Evolutionary conservation across 2,797 vertebrate genomes (phyloP).

Genomic region (Macrochelys suwanniensis): DNA sequence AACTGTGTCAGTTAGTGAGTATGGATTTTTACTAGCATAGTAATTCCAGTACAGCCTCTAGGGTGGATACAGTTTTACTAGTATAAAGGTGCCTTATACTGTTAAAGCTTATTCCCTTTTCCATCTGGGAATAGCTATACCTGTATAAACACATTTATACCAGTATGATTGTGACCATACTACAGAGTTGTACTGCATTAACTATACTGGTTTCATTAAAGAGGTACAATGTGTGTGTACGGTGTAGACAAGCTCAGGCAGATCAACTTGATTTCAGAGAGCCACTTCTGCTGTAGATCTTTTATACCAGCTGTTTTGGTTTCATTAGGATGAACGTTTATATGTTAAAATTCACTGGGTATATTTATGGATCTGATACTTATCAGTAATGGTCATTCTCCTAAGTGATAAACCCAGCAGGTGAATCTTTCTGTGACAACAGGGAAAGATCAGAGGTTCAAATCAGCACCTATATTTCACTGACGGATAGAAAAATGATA

Average conservation of each 20-base stretch:
- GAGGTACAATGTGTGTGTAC: background rate
- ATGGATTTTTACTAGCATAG: background rate
- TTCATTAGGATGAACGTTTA: background rate
- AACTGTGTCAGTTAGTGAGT: background rate
- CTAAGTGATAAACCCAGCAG: background rate
- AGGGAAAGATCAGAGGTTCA: background rate
- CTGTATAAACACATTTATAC: background rate
- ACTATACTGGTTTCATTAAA: background rate
- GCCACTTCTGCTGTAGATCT: background rate
- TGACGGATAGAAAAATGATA: background rate
- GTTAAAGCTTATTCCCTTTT: background rate
- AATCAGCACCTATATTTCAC: background rate
- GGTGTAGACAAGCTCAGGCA: background rate
- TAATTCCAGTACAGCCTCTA: background rate
- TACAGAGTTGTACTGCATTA: background rate
- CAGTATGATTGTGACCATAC: background rate
- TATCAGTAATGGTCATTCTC: background rate
- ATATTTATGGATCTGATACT: background rate
- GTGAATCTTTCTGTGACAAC: background rate
- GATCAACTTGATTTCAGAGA: background rate
- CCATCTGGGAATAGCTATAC: background rate
- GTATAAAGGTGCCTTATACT: background rate
- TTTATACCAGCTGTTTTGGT: background rate
- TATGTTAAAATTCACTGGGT: background rate
- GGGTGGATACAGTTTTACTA: background rate